These are phyloP conservation scores for Squalus acanthias DNA, from an alignment of 2,797 vertebrate genomes.

Conservation along the genomic window DNA sequence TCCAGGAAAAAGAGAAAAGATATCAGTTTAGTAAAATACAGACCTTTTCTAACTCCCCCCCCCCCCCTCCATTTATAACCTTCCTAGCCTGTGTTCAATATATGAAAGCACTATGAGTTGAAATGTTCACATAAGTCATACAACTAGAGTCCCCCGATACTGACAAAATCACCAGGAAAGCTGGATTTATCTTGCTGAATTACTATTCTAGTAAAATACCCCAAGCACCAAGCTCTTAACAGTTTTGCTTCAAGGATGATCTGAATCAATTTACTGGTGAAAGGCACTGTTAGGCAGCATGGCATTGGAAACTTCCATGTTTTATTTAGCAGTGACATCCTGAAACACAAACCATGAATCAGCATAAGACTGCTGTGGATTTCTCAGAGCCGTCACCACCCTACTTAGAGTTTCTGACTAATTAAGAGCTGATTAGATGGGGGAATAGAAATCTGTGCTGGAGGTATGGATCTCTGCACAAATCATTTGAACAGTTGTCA, in stretches of 20 bases:
- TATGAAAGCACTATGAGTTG: background rate
- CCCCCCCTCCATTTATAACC: background rate
- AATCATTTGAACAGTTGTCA: constrained; percentile 26
- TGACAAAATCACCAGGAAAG: constrained; percentile 31
- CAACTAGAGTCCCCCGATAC: background rate
- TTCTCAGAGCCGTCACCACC: background rate
- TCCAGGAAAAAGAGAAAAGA: background rate
- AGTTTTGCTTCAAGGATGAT: constrained; percentile 30
- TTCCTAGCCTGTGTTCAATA: background rate
- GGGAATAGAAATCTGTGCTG: background rate
- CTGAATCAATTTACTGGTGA: constrained; percentile 31
- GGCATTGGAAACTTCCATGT: constrained; percentile 8
- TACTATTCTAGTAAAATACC: constrained; percentile 22
- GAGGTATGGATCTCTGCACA: background rate
- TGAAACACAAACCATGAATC: constrained; percentile 24
- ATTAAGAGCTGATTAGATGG: constrained; percentile 37
- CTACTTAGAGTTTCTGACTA: background rate
- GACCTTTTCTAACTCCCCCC: background rate
- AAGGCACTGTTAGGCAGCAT: background rate
- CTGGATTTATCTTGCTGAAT: constrained; percentile 18
- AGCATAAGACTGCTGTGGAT: background rate
- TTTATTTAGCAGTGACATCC: constrained; percentile 33
- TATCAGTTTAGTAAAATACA: background rate
- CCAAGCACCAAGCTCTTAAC: constrained; percentile 13
- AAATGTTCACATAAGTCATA: background rate